Percentiles rank a stretch among this genome's conserved stretches.
These are phyloP conservation scores for Bradysia coprophila DNA, from an alignment of 1,140 invertebrate genomes.

Conservation along the genomic window DNA sequence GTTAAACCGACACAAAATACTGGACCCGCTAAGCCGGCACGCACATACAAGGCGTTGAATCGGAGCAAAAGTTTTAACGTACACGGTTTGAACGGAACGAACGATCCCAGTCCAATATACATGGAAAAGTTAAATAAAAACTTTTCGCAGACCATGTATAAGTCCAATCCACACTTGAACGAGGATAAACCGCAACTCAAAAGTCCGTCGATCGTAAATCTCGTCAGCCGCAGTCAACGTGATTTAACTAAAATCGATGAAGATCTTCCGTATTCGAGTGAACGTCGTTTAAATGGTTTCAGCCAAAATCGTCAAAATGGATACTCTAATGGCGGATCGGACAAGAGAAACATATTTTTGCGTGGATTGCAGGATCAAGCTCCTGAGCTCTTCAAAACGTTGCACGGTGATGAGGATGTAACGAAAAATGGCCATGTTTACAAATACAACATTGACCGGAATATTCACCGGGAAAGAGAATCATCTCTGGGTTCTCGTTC, in stretches of 20 bases:
- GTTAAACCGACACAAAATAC: constrained; percentile 21
- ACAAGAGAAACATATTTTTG: constrained; percentile 49
- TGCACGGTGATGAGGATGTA: constrained; percentile 38
- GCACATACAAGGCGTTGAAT: constrained; percentile 54
- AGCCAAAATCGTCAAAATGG: constrained; percentile 27
- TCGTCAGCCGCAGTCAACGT: constrained; percentile 60
- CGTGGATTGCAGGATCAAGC: constrained; percentile 49
- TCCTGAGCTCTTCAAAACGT: constrained; percentile 50
- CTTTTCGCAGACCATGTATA: constrained; percentile 31
- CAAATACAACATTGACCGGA: background rate
- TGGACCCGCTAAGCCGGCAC: constrained; percentile 47
- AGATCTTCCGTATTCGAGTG: background rate
- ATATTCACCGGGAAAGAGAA: background rate
- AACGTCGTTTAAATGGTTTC: constrained; percentile 15
- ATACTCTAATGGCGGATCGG: constrained; percentile 18
- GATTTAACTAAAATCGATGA: constrained; percentile 36
- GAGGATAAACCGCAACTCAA: constrained; percentile 51
- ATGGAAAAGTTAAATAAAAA: constrained; percentile 21
- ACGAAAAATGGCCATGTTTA: background rate
- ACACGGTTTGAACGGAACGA: constrained; percentile 32
- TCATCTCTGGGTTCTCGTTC: constrained; percentile 12
- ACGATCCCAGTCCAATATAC: constrained; percentile 24
- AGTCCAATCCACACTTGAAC: constrained; percentile 55
- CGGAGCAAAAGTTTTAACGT: constrained; percentile 75
- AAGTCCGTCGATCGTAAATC: constrained; percentile 65